Evolutionary conservation across 2,797 vertebrate genomes (phyloP).

Genomic region (Monodelphis domestica): DNA sequence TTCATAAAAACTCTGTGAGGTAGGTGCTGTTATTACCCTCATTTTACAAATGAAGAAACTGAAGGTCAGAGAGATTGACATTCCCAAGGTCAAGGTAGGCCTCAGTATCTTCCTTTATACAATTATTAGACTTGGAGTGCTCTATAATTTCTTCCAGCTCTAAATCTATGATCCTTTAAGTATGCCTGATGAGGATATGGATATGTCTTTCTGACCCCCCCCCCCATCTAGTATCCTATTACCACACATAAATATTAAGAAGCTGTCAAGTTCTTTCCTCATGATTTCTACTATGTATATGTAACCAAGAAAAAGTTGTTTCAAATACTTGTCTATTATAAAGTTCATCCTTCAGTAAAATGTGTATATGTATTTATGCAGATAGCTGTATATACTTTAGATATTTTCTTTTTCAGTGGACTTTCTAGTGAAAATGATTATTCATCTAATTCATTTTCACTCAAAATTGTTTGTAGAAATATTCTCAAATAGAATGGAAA

Average conservation of each 20-base stretch:
- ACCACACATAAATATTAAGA: not conserved
- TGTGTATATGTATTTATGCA: not conserved
- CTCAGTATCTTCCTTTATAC: not conserved
- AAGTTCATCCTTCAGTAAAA: conserved; percentile 16
- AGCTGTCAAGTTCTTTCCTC: not conserved
- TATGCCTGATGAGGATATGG: not conserved
- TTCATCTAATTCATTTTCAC: conserved; percentile 69
- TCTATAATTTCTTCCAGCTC: not conserved
- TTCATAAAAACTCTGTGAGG: not conserved
- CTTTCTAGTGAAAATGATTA: conserved; percentile 66
- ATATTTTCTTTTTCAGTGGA: conserved; percentile 48
- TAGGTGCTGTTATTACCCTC: not conserved
- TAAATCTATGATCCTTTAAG: not conserved
- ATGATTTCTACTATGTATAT: not conserved
- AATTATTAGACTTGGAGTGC: not conserved
- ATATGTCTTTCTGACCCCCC: not conserved
- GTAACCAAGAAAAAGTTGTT: not conserved
- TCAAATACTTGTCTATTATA: conserved; percentile 44
- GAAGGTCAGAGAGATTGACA: not conserved
- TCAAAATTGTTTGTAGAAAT: conserved; percentile 55
- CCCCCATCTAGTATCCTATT: not conserved
- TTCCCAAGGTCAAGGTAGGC: not conserved
- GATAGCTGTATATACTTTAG: not conserved
- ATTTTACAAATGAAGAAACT: not conserved
- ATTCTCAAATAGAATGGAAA: conserved; percentile 21